A percentile compares a stretch with the other conserved stretches of the same genome.
Evolutionary conservation across 2,888 invertebrate species (phyloP).

Genomic region (Abrostola tripartita): DNA sequence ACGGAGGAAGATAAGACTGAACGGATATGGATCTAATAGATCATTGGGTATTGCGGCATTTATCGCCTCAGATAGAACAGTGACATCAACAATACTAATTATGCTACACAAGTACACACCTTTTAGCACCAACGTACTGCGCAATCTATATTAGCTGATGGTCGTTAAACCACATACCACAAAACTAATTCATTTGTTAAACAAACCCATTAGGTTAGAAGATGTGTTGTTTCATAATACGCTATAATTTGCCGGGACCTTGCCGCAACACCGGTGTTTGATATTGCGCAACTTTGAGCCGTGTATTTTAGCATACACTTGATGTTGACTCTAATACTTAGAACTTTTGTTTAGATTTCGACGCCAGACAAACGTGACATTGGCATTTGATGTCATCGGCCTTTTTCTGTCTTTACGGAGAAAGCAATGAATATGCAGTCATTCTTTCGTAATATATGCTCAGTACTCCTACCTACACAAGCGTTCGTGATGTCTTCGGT

Average conservation of each 20-base stretch:
- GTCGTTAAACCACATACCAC: slow-evolving; percentile 39
- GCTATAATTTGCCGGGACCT: slow-evolving; percentile 58
- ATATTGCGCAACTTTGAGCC: slow-evolving; percentile 47
- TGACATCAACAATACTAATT: slow-evolving; percentile 18
- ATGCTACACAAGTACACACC: slow-evolving; percentile 5
- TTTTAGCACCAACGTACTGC: slow-evolving; percentile 4
- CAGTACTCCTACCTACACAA: slow-evolving; percentile 21
- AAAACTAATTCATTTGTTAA: slow-evolving; percentile 47
- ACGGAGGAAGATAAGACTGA: slow-evolving; percentile 6
- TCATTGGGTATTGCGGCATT: slow-evolving; percentile 3
- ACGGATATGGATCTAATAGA: slow-evolving; percentile 11
- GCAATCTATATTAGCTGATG: slow-evolving; percentile 23
- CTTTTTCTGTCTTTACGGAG: slow-evolving; percentile 21
- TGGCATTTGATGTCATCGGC: slow-evolving; percentile 44
- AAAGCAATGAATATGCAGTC: slow-evolving; percentile 19
- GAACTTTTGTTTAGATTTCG: slow-evolving; percentile 42
- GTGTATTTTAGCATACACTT: slow-evolving; percentile 51
- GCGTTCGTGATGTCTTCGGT: slow-evolving; percentile 18
- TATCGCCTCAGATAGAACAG: slow-evolving; percentile 9
- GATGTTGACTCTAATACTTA: slow-evolving; percentile 48
- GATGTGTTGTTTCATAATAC: slow-evolving; percentile 59
- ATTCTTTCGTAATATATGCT: slow-evolving; percentile 14
- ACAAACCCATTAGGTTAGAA: slow-evolving; percentile 49
- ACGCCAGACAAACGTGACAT: slow-evolving; percentile 51
- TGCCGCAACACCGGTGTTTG: slow-evolving; percentile 46